Percentiles rank a stretch among this genome's conserved stretches.
These are phyloP conservation scores for Circaetus cinerascens DNA, from an alignment of 2,113 vertebrate genomes.

Conservation along the genomic window DNA sequence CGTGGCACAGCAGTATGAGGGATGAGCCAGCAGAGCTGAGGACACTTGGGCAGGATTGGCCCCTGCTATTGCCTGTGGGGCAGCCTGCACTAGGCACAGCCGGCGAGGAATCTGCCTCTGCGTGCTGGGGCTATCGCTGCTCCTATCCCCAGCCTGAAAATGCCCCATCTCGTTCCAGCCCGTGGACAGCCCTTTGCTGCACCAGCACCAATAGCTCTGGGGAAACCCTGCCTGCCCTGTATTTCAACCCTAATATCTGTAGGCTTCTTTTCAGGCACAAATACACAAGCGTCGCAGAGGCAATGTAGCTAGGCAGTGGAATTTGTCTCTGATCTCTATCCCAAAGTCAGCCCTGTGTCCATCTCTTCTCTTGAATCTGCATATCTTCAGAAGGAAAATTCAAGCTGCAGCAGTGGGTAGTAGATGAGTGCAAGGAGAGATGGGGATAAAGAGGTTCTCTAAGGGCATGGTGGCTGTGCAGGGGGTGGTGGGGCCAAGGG, in stretches of 20 bases:
- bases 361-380: not conserved
- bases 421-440: not conserved
- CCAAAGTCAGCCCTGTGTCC: not conserved
- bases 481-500: not conserved
- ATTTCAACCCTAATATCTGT: not conserved
- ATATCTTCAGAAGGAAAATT: not conserved
- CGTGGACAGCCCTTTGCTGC: not conserved
- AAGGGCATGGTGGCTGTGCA: not conserved
- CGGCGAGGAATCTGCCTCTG: fast-evolving
- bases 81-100: not conserved
- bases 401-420: not conserved
- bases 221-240: not conserved
- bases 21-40: not conserved
- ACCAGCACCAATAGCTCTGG: not conserved
- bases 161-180: not conserved
- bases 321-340: not conserved
- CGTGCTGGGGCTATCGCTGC: fast-evolving
- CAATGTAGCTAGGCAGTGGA: not conserved
- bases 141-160: not conserved
- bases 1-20: not conserved
- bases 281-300: fast-evolving
- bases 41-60: fast-evolving
- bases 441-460: not conserved
- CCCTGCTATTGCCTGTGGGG: not conserved
- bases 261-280: not conserved